Percentiles rank a stretch among this genome's conserved stretches.
These are phyloP conservation scores for Gambusia yucatana DNA, from an alignment of 2,797 vertebrate genomes.

Conservation along the genomic window DNA sequence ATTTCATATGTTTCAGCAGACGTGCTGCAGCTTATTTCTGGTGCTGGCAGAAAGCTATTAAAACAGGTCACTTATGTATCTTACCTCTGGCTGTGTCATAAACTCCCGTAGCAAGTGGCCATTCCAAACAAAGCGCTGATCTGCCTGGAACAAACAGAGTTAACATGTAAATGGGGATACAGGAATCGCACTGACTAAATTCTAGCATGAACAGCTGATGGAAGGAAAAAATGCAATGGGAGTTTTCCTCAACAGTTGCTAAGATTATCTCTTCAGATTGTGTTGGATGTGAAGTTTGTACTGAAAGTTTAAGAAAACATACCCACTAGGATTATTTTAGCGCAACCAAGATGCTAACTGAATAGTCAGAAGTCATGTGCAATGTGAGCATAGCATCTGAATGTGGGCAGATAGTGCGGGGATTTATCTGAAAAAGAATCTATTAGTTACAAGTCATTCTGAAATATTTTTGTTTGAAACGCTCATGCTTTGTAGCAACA, in stretches of 20 bases:
- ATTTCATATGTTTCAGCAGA: too few species aligned
- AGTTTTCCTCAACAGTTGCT: not conserved
- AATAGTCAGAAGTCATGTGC: not conserved
- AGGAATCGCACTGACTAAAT: not conserved
- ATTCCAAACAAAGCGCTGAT: conserved; percentile 97
- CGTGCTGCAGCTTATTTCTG: too few species aligned
- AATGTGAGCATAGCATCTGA: not conserved
- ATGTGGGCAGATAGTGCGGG: not conserved
- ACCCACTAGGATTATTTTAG: too few species aligned
- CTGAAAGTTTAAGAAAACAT: not conserved
- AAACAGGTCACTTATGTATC: not conserved
- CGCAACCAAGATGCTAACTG: not conserved
- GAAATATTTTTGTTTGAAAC: too few species aligned
- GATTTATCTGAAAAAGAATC: too few species aligned
- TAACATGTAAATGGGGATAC: not conserved
- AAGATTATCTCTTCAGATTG: not conserved
- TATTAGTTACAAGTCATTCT: too few species aligned
- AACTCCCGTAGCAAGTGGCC: conserved; percentile 92
- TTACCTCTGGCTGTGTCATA: conserved; percentile 92
- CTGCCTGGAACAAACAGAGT: conserved; percentile 80
- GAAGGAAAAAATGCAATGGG: too few species aligned
- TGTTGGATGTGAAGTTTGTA: not conserved
- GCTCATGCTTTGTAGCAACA: not conserved
- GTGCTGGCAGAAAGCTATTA: not conserved
- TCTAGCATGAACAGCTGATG: too few species aligned